Conservation (phyloP, 2,113 vertebrate genomes). For the Crypturellus undulatus region DNA sequence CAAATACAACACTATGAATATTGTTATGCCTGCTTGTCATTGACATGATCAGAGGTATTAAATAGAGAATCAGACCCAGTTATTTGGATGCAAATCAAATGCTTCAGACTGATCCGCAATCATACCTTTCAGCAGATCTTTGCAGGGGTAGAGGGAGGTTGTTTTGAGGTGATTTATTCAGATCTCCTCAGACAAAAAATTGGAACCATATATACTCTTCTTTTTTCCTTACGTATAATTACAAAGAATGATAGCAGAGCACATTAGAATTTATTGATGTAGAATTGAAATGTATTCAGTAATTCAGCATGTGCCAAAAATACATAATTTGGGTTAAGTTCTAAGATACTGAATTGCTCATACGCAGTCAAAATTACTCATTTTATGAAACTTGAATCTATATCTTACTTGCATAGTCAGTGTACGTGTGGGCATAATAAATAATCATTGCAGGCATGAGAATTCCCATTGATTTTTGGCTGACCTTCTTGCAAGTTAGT, state of each 20-base stretch:
- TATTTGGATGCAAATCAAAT: background rate
- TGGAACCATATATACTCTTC: background rate
- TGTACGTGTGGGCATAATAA: background rate
- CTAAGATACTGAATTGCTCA: background rate
- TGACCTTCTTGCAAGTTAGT: conserved; percentile 45
- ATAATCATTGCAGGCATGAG: background rate
- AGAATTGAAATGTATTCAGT: background rate
- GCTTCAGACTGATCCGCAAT: background rate
- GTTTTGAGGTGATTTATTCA: background rate
- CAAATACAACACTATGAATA: background rate
- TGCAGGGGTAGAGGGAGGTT: background rate
- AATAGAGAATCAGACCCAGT: background rate
- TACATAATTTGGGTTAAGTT: background rate
- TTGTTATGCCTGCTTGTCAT: background rate
- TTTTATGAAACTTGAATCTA: background rate
- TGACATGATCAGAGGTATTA: background rate
- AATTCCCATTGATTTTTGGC: conserved; percentile 19
- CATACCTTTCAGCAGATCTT: background rate
- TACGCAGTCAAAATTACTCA: background rate
- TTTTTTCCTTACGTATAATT: background rate
- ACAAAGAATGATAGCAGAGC: background rate
- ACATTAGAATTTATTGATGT: background rate
- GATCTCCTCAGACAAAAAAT: background rate
- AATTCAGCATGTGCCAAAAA: background rate
- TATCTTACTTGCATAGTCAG: background rate